Percentiles rank a stretch among this genome's conserved stretches.
phyloP scores from a whole-genome alignment of 1,140 invertebrate genomes.

The Callitettix versicolor region DNA sequence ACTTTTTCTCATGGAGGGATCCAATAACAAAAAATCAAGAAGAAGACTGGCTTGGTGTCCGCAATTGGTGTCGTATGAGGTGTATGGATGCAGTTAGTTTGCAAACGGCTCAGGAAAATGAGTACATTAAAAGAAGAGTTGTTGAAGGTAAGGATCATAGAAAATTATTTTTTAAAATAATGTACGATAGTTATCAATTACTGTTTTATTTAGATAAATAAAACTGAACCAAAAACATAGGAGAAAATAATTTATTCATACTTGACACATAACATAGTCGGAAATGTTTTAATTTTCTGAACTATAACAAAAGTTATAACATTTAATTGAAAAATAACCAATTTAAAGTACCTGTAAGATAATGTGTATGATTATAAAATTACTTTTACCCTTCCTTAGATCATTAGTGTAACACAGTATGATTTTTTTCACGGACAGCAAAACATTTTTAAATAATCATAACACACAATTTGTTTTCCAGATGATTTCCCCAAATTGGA shows the following conservation, averaged over 20 bases:
- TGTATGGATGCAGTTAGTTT: slow-evolving; percentile 79
- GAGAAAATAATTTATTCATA: not conserved
- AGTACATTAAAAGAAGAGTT: slow-evolving; percentile 66
- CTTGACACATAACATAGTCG: not conserved
- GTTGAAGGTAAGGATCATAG: slow-evolving; percentile 60
- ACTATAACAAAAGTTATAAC: too few species aligned
- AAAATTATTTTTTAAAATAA: not conserved
- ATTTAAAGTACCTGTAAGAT: too few species aligned
- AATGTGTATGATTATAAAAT: too few species aligned
- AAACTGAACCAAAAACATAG: too few species aligned
- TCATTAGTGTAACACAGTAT: too few species aligned
- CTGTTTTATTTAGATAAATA: not conserved
- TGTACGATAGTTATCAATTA: not conserved
- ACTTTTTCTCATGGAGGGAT: slow-evolving; percentile 78
- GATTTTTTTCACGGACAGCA: too few species aligned
- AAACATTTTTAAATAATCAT: too few species aligned
- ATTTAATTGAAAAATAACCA: too few species aligned
- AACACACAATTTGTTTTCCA: too few species aligned
- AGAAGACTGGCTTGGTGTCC: slow-evolving; percentile 66
- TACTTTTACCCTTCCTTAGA: too few species aligned
- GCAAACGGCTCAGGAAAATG: slow-evolving; percentile 69
- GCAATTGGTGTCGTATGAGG: slow-evolving; percentile 70
- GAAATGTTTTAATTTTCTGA: too few species aligned
- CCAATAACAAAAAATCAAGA: slow-evolving; percentile 55
- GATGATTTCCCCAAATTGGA: too few species aligned